These are phyloP conservation scores for Myopa testacea DNA, from an alignment of 2,888 invertebrate genomes.

Conservation along the genomic window DNA sequence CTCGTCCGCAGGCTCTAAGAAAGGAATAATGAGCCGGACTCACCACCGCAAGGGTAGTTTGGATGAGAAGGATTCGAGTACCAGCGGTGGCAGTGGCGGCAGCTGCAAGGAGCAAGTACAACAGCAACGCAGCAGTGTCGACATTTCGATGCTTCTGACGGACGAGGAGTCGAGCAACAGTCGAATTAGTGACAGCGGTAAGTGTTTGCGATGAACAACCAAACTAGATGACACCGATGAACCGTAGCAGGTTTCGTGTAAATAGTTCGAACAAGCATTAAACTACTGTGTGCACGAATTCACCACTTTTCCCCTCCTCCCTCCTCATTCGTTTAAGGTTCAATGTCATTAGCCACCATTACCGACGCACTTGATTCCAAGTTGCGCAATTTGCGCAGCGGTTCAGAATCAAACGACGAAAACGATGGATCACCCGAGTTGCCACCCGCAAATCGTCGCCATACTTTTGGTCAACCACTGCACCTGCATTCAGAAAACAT, in stretches of 20 bases:
- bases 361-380: slow-evolving; percentile 89
- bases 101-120: slow-evolving; percentile 52
- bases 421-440: slow-evolving; percentile 67
- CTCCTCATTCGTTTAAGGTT: slow-evolving; percentile 71
- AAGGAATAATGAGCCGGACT: slow-evolving; percentile 15
- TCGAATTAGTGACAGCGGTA: slow-evolving; percentile 66
- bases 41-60: slow-evolving; percentile 61
- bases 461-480: slow-evolving; percentile 65
- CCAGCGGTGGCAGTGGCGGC: slow-evolving; percentile 52
- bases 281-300: slow-evolving; percentile 1
- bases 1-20: slow-evolving; percentile 41
- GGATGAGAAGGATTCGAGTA: slow-evolving; percentile 62
- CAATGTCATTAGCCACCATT: slow-evolving; percentile 85
- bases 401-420: slow-evolving; percentile 74
- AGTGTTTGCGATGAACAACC: slow-evolving; percentile 36
- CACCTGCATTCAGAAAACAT: slow-evolving; percentile 72
- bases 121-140: slow-evolving; percentile 60
- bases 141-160: slow-evolving; percentile 63
- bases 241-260: not conserved
- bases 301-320: not conserved
- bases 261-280: not conserved
- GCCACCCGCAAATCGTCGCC: slow-evolving; percentile 60
- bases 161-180: slow-evolving; percentile 66
- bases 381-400: slow-evolving; percentile 79
- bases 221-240: not conserved